Evolutionary conservation across 1,140 invertebrate species (phyloP).

Genomic region (Oryctes rhinoceros): DNA sequence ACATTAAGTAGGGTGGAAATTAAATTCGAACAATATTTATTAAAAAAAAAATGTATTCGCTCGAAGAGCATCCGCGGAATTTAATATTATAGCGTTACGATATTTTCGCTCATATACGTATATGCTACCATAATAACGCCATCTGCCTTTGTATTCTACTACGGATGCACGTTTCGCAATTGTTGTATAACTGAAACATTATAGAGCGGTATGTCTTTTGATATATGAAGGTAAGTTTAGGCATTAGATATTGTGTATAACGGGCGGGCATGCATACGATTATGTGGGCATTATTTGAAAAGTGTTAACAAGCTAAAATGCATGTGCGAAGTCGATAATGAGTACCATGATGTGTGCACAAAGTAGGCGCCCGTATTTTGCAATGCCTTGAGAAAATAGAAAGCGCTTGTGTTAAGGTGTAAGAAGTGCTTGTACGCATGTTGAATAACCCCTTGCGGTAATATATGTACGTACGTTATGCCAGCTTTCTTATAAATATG

Average conservation of each 20-base stretch:
- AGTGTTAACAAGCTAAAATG: slow-evolving; percentile 14
- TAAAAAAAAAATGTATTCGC: slow-evolving; percentile 21
- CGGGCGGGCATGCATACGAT: background rate
- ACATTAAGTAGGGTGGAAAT: slow-evolving; percentile 43
- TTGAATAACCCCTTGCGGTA: background rate
- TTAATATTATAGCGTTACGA: slow-evolving; percentile 26
- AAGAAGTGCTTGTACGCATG: background rate
- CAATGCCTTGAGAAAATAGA: background rate
- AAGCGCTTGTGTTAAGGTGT: background rate
- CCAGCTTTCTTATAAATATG: too few relatives aligned
- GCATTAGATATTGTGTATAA: too few relatives aligned
- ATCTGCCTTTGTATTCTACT: too few relatives aligned
- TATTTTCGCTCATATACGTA: background rate
- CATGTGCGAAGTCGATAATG: background rate
- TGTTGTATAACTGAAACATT: too few relatives aligned
- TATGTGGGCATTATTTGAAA: background rate
- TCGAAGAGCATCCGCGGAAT: background rate
- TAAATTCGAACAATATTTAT: slow-evolving; percentile 38
- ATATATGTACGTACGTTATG: background rate
- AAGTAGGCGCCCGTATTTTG: slow-evolving; percentile 7
- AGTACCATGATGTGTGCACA: background rate
- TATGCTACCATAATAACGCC: background rate
- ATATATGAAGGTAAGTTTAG: too few relatives aligned
- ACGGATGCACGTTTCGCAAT: too few relatives aligned
- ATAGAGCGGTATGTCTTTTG: too few relatives aligned